Evolutionary conservation across 2,797 vertebrate species (phyloP).

Genomic region (Oryzias sinensis): DNA sequence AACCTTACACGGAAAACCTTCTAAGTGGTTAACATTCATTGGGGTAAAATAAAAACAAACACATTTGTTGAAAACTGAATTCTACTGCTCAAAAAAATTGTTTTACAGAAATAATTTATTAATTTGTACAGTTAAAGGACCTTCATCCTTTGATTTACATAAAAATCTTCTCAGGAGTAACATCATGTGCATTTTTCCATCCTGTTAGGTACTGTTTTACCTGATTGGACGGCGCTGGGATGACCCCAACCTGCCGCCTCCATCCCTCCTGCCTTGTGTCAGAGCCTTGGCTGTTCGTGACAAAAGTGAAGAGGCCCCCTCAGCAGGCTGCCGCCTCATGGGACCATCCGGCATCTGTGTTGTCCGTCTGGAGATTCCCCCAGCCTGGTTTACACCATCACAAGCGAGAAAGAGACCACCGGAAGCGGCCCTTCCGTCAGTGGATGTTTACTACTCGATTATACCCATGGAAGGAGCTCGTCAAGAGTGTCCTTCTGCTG

Average conservation of each 20-base stretch:
- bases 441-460: slow-evolving; percentile 90
- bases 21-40: too few relatives aligned
- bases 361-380: slow-evolving; percentile 87
- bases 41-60: too few relatives aligned
- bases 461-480: slow-evolving; percentile 74
- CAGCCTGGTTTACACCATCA: slow-evolving; percentile 86
- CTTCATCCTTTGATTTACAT: too few relatives aligned
- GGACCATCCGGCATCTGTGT: slow-evolving; percentile 89
- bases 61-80: too few relatives aligned
- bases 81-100: too few relatives aligned
- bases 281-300: slow-evolving; percentile 85
- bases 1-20: too few relatives aligned
- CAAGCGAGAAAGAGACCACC: slow-evolving; percentile 75
- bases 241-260: slow-evolving; percentile 61
- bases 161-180: background rate
- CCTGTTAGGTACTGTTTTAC: slow-evolving; percentile 86
- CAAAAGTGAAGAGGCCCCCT: slow-evolving; percentile 78
- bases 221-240: slow-evolving; percentile 87
- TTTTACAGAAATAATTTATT: too few relatives aligned
- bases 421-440: slow-evolving; percentile 71
- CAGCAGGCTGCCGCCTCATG: slow-evolving; percentile 83
- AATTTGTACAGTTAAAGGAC: too few relatives aligned
- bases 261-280: slow-evolving; percentile 85
- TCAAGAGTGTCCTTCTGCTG: slow-evolving; percentile 76
- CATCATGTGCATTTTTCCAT: background rate